Evolutionary conservation across 1,140 invertebrate species (phyloP), one percentile per base, ranked within the genome.

Genomic region (Ylistrum balloti): DNA sequence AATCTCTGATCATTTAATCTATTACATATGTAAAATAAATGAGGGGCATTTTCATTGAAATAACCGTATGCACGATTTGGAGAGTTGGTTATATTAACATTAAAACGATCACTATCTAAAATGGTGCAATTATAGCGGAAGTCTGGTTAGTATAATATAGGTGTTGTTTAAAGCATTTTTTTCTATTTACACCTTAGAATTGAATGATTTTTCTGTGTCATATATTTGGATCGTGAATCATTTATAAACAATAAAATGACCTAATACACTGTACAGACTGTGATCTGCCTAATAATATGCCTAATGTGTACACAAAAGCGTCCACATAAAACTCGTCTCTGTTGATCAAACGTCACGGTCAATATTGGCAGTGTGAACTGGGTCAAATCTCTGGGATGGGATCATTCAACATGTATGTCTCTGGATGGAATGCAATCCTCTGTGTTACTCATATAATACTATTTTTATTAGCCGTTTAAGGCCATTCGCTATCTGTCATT

Each of bases 401-500:
- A 48, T 48, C 20, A 48, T 74, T 28, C 41, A 45, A 17, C 41
- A 17, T 45, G 17, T 13, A 17, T 45, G 56, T 74, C 45, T 48
- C 22, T 28, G 20, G 56, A 74, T 74, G 56, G 56, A 28, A 74
- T n/a, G 22, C 56, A 74, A 74, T 74, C 22, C 56, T 28, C 56
- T 3, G 20, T 74, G 56, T 74, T 74, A 74, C 56, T 74, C 56
- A 74, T 74, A 74, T 1, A 28, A 74, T 28, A 74, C 56, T 74
- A 74, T 74, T 74, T 74, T 74, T 74, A 74, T 74, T 74, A 74
- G 56, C 56, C 56, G 56, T 74, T 74, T 74, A 74, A n/a, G 56
- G 28, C 56, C 56, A 74, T 74, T 74, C 11, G 17, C 56, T 74
- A 74, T 74, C 56, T 28, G 56, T 74, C 56, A 74, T 74, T 74